These are phyloP conservation scores for Lampris megalopsis DNA, from an alignment of 2,113 vertebrate species.

Conservation along the genomic window DNA sequence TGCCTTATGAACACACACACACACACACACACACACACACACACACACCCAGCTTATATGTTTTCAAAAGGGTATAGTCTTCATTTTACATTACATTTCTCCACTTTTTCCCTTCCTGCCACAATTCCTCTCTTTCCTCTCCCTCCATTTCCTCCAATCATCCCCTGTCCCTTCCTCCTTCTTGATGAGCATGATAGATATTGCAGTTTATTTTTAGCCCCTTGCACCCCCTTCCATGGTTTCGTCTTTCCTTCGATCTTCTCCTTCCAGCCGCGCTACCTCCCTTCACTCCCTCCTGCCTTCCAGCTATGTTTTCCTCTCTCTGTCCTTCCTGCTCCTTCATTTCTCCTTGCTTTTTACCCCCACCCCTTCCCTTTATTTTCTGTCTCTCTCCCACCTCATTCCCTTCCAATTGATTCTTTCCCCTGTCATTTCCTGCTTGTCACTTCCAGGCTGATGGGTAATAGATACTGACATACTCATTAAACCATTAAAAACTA, in stretches of 20 bases:
- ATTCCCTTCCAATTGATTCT: not conserved
- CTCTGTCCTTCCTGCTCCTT: not conserved
- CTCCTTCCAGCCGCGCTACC: not conserved
- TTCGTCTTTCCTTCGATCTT: not conserved
- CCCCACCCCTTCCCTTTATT: not conserved
- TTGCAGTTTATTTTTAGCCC: not conserved
- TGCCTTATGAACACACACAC: not conserved
- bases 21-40: not conserved
- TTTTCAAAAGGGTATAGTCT: not conserved
- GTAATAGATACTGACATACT: conserved; percentile 6
- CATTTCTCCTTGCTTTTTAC: not conserved
- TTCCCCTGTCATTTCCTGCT: not conserved
- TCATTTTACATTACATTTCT: not conserved
- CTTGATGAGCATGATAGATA: not conserved
- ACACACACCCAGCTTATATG: not conserved
- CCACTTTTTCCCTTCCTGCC: not conserved
- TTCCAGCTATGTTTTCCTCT: not conserved
- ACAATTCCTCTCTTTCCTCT: not conserved
- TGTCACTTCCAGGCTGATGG: not conserved
- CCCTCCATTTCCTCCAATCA: not conserved
- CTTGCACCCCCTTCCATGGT: no score
- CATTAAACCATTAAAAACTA: not conserved
- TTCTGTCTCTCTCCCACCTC: not conserved
- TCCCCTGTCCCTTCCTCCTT: not conserved
- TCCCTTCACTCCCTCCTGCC: not conserved